phyloP scores from a whole-genome alignment of 2,888 invertebrate species.

The Plebejus anna region DNA sequence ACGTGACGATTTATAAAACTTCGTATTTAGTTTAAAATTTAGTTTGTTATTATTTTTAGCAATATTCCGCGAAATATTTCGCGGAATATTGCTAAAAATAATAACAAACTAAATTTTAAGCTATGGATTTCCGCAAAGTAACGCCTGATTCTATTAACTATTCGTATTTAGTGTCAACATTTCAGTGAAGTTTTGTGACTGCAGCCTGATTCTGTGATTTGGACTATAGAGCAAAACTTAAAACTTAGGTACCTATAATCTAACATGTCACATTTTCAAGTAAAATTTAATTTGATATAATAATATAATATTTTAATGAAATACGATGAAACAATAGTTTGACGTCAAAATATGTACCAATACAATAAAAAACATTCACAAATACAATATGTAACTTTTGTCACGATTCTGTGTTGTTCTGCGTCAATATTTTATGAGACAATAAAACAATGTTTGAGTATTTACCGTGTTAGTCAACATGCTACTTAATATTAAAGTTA shows the following conservation, averaged over 20 bases:
- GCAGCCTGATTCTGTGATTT: background rate
- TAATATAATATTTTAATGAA: background rate
- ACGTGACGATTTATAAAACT: too few species aligned
- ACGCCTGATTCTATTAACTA: too few species aligned
- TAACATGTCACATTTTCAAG: background rate
- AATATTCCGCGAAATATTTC: too few species aligned
- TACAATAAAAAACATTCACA: background rate
- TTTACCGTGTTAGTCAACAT: conserved; percentile 7
- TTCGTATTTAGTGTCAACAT: too few species aligned
- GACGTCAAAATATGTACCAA: background rate
- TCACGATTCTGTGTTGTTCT: background rate
- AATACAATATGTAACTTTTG: background rate
- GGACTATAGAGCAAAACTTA: background rate
- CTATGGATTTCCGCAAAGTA: too few species aligned
- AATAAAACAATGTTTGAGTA: conserved; percentile 17
- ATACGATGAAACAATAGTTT: background rate
- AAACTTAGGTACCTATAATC: background rate
- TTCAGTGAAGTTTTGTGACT: background rate
- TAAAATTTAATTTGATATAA: background rate
- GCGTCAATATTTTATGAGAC: conserved; percentile 11
- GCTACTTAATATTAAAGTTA: background rate
- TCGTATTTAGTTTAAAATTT: too few species aligned
- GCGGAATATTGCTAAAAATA: too few species aligned
- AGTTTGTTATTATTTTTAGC: too few species aligned
- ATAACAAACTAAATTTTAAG: too few species aligned